phyloP scores from a whole-genome alignment of 1,140 invertebrate genomes.

The Aphaenogaster floridana region DNA sequence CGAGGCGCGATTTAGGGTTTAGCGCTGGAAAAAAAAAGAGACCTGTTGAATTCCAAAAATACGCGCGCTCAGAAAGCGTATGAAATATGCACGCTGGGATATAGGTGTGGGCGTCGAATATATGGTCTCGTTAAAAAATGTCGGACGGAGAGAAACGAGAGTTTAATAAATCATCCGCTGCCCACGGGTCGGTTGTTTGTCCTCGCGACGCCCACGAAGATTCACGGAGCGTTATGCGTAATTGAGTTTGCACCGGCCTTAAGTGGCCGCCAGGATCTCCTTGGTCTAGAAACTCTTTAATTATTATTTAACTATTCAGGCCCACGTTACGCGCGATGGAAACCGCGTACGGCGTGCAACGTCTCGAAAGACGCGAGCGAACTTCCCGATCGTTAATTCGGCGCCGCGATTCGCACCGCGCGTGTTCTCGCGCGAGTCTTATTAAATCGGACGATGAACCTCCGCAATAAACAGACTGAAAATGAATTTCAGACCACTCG shows the following conservation, averaged over 20 bases:
- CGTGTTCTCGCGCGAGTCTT: not conserved
- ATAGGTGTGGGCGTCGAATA: slow-evolving; percentile 7
- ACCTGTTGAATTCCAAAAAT: slow-evolving; percentile 6
- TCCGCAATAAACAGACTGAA: not conserved
- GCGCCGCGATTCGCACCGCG: not conserved
- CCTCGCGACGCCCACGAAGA: slow-evolving; percentile 39
- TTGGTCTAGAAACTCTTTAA: slow-evolving; percentile 63
- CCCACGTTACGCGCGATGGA: slow-evolving; percentile 34
- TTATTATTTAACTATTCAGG: slow-evolving; percentile 53
- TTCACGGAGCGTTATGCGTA: slow-evolving; percentile 31
- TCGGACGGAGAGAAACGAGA: slow-evolving; percentile 9
- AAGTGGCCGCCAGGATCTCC: not conserved
- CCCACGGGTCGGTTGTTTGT: slow-evolving; percentile 32
- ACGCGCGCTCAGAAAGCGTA: not conserved
- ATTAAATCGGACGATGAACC: not conserved
- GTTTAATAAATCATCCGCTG: slow-evolving; percentile 50
- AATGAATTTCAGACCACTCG: not conserved
- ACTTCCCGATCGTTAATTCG: slow-evolving; percentile 23
- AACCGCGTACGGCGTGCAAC: not conserved
- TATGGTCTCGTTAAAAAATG: slow-evolving; percentile 9
- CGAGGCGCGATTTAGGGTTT: too few species aligned
- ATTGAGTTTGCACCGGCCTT: slow-evolving; percentile 31
- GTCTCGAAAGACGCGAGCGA: slow-evolving; percentile 8
- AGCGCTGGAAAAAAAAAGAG: not conserved
- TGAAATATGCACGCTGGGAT: not conserved